Base-by-base conservation (phyloP, 2,113 vertebrate species). In the Vireo altiloquus region DNA sequence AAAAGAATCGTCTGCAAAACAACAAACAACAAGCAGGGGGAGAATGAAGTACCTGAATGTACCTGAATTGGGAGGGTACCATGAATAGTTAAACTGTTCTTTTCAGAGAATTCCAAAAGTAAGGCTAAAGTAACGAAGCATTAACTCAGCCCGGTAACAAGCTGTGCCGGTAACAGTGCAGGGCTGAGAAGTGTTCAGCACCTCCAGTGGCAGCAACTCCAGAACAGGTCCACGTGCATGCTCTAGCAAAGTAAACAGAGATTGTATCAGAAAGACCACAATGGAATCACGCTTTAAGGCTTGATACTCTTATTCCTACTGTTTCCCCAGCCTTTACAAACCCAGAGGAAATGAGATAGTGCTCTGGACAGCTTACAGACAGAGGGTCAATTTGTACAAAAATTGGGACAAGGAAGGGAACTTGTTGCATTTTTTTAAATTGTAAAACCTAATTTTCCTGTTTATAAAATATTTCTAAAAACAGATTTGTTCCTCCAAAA, bases 231-330 rank as follows among this genome's bases (percentile, higher is more conserved):
- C 46, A 17, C 6, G 59, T 64, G 75, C 37, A 0, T 4, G 61
- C 27, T 52, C 75, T 46, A 25, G 37, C 52, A 16, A 8, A 76
- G 66, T 65, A 88, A 92, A 89, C 54, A 56, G 49, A 82, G 82
- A 53, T 66, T 1, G 0, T 61, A 39, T 49, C 57, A 20, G 77
- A 71, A 78, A 46, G 27, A 7, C 46, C 35, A 25, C 17, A 2
- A 13, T 27, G 13, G 44, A 30, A 39, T 40, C 31, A 2, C 0
- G 0, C 16, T 83, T 56, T 28, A 30, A 72, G 49, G 8, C 40
- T 37, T 50, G 24, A 8, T 54, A 33, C 28, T 37, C 56, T 39
- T 54, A 33, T 46, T 87, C 49, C 33, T 74, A 3, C 42, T 24
- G 17, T 39, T 56, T 69, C 31, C 46, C 17, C 59, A 80, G 44